phyloP scores from a whole-genome alignment of 2,797 vertebrate species.

The Euthynnus affinis region DNA sequence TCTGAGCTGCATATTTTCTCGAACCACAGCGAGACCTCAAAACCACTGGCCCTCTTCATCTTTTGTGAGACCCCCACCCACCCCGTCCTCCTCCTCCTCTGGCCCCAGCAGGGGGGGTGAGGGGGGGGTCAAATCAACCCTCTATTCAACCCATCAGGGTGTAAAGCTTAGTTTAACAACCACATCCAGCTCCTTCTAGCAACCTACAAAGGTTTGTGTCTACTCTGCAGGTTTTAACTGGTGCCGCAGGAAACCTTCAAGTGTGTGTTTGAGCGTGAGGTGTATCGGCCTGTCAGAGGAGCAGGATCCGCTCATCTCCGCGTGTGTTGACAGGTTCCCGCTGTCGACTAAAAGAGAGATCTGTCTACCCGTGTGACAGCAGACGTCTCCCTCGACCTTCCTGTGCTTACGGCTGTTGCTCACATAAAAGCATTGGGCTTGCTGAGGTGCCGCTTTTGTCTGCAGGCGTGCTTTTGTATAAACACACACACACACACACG shows the following conservation, averaged over 20 bases:
- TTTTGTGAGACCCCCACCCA: conserved; percentile 47
- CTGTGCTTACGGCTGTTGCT: conserved; percentile 22
- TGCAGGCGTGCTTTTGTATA: conserved; percentile 37
- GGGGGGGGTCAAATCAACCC: conserved; percentile 32
- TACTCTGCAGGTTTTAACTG: conserved; percentile 57
- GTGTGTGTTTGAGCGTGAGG: conserved; percentile 41
- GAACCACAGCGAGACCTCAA: conserved; percentile 72
- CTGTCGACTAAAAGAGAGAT: conserved; percentile 52
- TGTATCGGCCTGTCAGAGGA: conserved; percentile 42
- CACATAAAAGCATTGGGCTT: conserved; percentile 46
- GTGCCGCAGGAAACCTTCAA: conserved; percentile 44
- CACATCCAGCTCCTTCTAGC: conserved; percentile 46
- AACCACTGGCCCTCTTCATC: conserved; percentile 68
- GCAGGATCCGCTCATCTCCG: conserved; percentile 53
- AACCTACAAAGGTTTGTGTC: conserved; percentile 32
- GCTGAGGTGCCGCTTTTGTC: conserved; percentile 31
- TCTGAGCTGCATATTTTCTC: conserved; percentile 71
- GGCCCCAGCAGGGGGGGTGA: conserved; percentile 27
- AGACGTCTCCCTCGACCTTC: conserved; percentile 59
- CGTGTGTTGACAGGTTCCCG: conserved; percentile 73
- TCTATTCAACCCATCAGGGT: conserved; percentile 51
- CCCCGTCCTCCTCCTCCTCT: conserved; percentile 28
- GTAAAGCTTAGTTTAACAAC: conserved; percentile 45
- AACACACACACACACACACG: not conserved
- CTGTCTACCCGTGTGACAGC: conserved; percentile 54